A percentile compares a stretch with the other conserved stretches of the same genome.
These are phyloP conservation scores for Heliornis fulica DNA, from an alignment of 2,113 vertebrate genomes.

Conservation along the genomic window DNA sequence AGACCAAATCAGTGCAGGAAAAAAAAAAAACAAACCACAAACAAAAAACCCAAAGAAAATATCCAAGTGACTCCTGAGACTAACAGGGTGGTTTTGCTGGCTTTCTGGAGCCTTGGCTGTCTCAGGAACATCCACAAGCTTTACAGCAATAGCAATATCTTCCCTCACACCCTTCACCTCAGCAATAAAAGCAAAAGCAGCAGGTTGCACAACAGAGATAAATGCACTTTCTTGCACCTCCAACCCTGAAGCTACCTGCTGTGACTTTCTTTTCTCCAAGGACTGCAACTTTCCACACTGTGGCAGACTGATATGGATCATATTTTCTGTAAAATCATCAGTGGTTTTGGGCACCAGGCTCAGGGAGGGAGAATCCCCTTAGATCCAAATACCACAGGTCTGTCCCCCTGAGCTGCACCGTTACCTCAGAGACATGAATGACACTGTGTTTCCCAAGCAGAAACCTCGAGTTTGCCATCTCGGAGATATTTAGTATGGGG, in stretches of 20 bases:
- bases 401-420: background rate
- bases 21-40: background rate
- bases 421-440: background rate
- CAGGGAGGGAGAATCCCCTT: background rate
- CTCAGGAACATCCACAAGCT: background rate
- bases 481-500: background rate
- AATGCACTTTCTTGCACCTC: background rate
- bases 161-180: rapidly evolving
- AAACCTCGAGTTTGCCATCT: background rate
- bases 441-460: background rate
- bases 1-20: background rate
- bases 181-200: background rate
- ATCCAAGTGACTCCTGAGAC: background rate
- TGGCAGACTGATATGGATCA: background rate
- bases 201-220: background rate
- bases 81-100: background rate
- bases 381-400: too few species aligned
- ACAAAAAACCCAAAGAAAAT: background rate
- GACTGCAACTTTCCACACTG: background rate
- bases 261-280: background rate
- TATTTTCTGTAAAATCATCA: background rate
- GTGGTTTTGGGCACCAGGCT: background rate
- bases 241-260: background rate
- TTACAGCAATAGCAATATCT: background rate
- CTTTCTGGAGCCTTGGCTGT: background rate